These are phyloP conservation scores for Ascaphus truei DNA, from an alignment of 2,113 vertebrate genomes.

Conservation along the genomic window DNA sequence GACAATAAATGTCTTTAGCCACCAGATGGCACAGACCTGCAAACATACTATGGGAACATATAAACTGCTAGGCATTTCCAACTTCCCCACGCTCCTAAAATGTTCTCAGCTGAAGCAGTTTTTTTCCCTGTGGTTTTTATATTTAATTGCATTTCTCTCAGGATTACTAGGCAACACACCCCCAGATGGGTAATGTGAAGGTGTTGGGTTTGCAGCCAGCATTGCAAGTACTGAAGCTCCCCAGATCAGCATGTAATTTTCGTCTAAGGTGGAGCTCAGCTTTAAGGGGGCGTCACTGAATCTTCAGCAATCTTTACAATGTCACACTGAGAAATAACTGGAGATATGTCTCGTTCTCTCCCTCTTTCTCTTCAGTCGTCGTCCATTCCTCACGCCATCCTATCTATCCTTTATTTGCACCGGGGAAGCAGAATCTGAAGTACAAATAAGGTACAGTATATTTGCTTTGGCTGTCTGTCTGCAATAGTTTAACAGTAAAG, in stretches of 20 bases:
- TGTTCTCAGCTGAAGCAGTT: background rate
- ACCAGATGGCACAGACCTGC: constrained; percentile 62
- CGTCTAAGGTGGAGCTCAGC: constrained; percentile 62
- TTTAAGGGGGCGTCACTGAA: constrained; percentile 62
- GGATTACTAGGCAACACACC: constrained; percentile 55
- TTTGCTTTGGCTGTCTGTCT: background rate
- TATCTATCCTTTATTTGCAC: constrained; percentile 18
- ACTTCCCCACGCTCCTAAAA: constrained; percentile 32
- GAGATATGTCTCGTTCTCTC: constrained; percentile 18
- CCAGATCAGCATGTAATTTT: constrained; percentile 53
- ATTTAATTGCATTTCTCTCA: constrained; percentile 41
- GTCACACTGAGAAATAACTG: constrained; percentile 38
- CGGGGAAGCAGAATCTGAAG: background rate
- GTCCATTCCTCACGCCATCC: background rate
- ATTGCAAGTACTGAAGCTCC: constrained; percentile 37
- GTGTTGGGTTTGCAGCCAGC: constrained; percentile 41
- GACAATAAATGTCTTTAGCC: constrained; percentile 47
- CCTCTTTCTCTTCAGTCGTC: constrained; percentile 2
- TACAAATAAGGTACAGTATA: constrained; percentile 9
- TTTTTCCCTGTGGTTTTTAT: constrained; percentile 18
- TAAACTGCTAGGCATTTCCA: constrained; percentile 4
- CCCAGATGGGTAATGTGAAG: constrained; percentile 44
- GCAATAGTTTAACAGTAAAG: too few species aligned
- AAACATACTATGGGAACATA: constrained; percentile 43
- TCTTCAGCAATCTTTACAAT: constrained; percentile 44